Conservation (phyloP, 2,113 vertebrate genomes). For the Leuciscus idus region DNA sequence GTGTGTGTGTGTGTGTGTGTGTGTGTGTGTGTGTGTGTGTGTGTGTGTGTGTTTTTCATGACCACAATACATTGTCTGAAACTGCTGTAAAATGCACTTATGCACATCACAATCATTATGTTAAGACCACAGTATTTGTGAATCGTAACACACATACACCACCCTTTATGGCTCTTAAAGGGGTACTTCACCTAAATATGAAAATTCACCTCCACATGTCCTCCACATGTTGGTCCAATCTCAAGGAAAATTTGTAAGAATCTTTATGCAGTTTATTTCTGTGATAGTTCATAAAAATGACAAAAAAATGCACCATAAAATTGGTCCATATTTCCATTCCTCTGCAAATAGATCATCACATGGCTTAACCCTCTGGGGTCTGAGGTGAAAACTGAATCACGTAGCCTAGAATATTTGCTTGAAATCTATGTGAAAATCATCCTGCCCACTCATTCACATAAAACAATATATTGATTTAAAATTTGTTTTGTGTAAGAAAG, state of each 20-base stretch:
- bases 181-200: background rate
- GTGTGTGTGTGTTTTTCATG: background rate
- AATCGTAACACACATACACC: background rate
- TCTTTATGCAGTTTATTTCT: background rate
- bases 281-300: too few species aligned
- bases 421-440: too few species aligned
- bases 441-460: too few species aligned
- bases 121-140: background rate
- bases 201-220: too few species aligned
- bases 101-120: background rate
- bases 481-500: too few species aligned
- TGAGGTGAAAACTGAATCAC: too few species aligned
- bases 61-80: background rate
- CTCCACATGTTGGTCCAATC: background rate
- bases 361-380: too few species aligned
- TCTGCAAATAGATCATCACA: too few species aligned
- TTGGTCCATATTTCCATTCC: too few species aligned
- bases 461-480: too few species aligned
- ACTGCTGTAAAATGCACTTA: background rate
- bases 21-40: background rate
- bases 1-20: background rate
- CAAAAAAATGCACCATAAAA: too few species aligned
- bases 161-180: slow-evolving; percentile 34
- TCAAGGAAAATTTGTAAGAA: background rate
- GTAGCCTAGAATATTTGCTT: too few species aligned